Conservation (phyloP, 2,113 vertebrate species). For the Apaloderma vittatum region DNA sequence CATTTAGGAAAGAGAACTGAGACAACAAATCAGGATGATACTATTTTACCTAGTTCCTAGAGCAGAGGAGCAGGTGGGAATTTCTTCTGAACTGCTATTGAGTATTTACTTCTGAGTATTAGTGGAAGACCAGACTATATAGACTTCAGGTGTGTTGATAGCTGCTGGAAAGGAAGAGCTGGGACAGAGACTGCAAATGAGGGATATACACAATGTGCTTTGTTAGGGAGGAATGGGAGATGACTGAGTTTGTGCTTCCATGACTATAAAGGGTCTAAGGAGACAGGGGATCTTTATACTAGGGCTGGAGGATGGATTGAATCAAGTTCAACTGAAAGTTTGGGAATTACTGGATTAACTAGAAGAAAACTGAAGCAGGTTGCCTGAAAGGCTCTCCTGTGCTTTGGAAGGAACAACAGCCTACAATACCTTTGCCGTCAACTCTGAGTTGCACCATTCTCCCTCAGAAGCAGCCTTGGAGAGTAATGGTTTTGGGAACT, state of each 20-base stretch:
- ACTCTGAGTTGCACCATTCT: not conserved
- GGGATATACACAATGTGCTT: not conserved
- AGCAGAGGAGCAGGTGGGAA: not conserved
- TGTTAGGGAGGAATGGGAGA: not conserved
- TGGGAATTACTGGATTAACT: not conserved
- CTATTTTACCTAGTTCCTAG: not conserved
- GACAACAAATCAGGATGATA: not conserved
- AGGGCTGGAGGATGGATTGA: not conserved
- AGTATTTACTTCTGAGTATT: not conserved
- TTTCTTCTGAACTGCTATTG: not conserved
- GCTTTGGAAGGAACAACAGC: not conserved
- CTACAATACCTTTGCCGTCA: not conserved
- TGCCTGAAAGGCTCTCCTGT: not conserved
- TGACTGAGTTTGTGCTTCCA: not conserved
- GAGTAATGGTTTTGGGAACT: not conserved
- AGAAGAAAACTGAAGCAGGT: not conserved
- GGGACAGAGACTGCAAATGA: not conserved
- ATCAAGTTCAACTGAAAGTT: not conserved
- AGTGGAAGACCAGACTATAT: not conserved
- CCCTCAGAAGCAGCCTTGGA: not conserved
- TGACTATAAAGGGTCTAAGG: not conserved
- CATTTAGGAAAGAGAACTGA: not conserved
- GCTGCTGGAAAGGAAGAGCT: not conserved
- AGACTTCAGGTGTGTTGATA: not conserved
- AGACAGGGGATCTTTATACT: not conserved